Evolutionary conservation across 30 jellyfish, hydroid and myxozoan genomes (phyloP), one percentile per base, ranked within the genome.

Genomic region (Mastigias papua): DNA sequence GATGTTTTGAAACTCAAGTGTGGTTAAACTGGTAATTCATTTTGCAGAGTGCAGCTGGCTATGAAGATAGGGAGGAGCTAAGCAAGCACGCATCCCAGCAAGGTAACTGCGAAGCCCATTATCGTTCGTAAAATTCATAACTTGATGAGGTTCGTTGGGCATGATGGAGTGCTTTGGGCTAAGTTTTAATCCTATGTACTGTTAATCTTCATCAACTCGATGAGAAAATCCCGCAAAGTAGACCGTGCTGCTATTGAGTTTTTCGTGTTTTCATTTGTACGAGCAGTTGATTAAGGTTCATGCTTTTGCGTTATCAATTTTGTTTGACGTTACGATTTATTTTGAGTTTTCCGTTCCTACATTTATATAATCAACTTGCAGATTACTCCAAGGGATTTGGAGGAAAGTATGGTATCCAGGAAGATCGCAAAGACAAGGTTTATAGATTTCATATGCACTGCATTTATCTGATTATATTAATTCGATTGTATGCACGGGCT

Each of bases 1-100:
- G n/a, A n/a, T n/a, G n/a, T n/a, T n/a, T n/a, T n/a, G n/a, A n/a
- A n/a, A n/a, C n/a, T n/a, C n/a, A n/a, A n/a, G n/a, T n/a, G n/a
- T n/a, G n/a, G n/a, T n/a, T n/a, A n/a, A n/a, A n/a, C n/a, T n/a
- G n/a, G n/a, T n/a, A n/a, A n/a, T 46, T 46, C 60, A 16, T 54
- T 16, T 54, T 54, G 67, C 27, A 78, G 89, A 17, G 81, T 78
- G 89, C 89, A 49, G 68, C 70, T 33, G 89, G 89, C 66, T 78
- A 78, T 74, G 93, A 81, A 23, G 89, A 89, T 71, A 93, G 76
- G 49, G 97, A 89, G 61, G 76, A 89, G 48, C 93, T 89, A 22
- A n/a, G 89, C 37, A 80, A 89, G 61, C 97, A 89, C 69, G 97
- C 85, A 8, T 89, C 97, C 7, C 97, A 89, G 54, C 82, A 89